Evolutionary conservation across 2,113 vertebrate genomes (phyloP).

Genomic region (Melanerpes formicivorus): DNA sequence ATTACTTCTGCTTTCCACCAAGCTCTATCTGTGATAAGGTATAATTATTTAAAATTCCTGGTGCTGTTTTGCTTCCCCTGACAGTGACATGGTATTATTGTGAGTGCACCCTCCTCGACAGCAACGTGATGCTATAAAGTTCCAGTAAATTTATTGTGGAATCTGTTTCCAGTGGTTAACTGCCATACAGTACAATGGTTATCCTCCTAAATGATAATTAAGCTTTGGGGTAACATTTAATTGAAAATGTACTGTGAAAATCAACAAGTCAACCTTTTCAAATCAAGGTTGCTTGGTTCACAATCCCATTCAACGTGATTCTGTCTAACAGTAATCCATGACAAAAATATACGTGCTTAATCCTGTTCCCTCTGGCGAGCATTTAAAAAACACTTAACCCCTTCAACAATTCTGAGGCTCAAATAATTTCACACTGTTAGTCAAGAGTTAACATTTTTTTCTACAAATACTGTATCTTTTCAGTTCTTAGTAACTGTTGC

Average conservation of each 20-base stretch:
- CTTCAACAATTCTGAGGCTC: background rate
- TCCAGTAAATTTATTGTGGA: constrained; percentile 10
- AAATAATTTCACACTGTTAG: background rate
- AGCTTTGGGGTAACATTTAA: constrained; percentile 62
- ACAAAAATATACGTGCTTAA: constrained; percentile 41
- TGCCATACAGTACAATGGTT: constrained; percentile 38
- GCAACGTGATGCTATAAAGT: background rate
- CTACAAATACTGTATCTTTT: background rate
- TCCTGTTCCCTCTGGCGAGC: background rate
- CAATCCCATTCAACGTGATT: background rate
- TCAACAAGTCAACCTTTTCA: constrained; percentile 50
- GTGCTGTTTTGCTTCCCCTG: background rate
- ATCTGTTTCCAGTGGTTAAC: constrained; percentile 22
- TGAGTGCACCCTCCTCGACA: background rate
- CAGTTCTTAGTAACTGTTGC: background rate
- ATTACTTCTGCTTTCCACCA: constrained; percentile 19
- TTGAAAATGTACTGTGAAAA: constrained; percentile 61
- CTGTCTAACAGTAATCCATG: constrained; percentile 38
- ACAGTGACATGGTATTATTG: background rate
- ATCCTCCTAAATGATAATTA: constrained; percentile 56
- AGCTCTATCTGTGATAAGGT: constrained; percentile 2
- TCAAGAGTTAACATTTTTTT: background rate
- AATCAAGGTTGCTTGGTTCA: constrained; percentile 9
- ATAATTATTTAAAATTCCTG: constrained; percentile 11
- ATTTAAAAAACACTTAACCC: background rate